Evolutionary conservation across 2,113 vertebrate species (phyloP).

Genomic region (Oreocharis arfaki): DNA sequence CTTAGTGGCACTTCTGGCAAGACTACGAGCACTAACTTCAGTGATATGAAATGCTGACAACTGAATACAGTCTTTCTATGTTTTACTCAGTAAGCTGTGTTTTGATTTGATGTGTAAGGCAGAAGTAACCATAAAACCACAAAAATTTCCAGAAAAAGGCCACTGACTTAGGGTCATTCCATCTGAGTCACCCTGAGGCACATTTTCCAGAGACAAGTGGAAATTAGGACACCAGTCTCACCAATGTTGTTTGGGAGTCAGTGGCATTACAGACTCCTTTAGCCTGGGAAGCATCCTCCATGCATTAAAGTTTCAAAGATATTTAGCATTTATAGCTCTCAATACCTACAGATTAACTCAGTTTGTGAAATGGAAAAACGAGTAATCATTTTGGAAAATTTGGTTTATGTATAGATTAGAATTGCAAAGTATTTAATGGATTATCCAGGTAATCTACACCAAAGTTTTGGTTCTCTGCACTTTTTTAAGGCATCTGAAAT

Average conservation of each 20-base stretch:
- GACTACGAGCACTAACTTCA: not conserved
- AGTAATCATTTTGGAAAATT: not conserved
- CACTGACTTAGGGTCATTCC: not conserved
- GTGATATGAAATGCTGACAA: not conserved
- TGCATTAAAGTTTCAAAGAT: not conserved
- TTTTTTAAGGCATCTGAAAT: not conserved
- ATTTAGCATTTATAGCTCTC: not conserved
- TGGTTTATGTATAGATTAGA: not conserved
- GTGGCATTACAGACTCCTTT: not conserved
- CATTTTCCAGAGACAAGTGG: not conserved
- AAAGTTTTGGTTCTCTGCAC: not conserved
- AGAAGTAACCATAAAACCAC: not conserved
- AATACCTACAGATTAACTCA: not conserved
- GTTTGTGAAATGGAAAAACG: not conserved
- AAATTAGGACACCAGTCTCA: not conserved
- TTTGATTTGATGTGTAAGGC: not conserved
- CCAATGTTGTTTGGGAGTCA: not conserved
- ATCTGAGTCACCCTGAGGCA: not conserved
- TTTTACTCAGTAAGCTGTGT: not conserved
- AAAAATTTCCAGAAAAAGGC: not conserved
- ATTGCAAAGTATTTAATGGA: not conserved
- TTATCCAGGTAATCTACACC: not conserved
- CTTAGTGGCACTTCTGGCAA: not conserved
- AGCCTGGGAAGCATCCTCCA: not conserved
- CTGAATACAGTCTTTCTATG: not conserved